Percentiles rank a stretch among this genome's conserved stretches.
These are phyloP conservation scores for Siphamia tubifer DNA, from an alignment of 2,113 vertebrate genomes.

Conservation along the genomic window DNA sequence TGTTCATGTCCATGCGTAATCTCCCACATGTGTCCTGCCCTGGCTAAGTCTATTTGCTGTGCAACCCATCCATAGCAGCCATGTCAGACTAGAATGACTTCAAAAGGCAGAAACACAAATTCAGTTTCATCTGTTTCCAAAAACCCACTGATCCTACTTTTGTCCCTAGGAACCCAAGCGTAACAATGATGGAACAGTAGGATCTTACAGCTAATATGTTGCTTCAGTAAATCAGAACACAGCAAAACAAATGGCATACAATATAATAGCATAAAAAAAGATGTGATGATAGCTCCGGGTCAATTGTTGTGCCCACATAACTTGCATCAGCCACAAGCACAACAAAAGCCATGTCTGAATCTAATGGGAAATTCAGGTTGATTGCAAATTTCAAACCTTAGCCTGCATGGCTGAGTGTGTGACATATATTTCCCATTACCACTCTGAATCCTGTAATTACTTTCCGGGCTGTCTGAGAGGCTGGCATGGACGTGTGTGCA, in stretches of 20 bases:
- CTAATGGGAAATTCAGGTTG: conserved; percentile 61
- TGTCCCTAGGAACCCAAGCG: conserved; percentile 24
- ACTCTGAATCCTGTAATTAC: conserved; percentile 74
- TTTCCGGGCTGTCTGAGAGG: conserved; percentile 58
- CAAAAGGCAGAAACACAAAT: conserved; percentile 53
- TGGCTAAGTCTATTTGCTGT: conserved; percentile 59
- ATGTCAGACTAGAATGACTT: conserved; percentile 61
- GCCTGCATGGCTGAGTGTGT: conserved; percentile 48
- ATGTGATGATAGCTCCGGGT: conserved; percentile 28
- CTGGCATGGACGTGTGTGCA: conserved; percentile 38
- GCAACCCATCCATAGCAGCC: conserved; percentile 45
- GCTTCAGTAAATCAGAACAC: conserved; percentile 43
- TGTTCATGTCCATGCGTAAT: conserved; percentile 11
- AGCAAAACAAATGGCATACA: conserved; percentile 36
- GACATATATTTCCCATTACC: conserved; percentile 72
- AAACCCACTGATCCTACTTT: conserved; percentile 19
- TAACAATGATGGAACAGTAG: neutral
- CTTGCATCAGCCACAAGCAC: conserved; percentile 12
- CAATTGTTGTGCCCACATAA: neutral
- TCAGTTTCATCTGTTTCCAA: conserved; percentile 27
- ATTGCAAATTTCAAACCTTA: conserved; percentile 55
- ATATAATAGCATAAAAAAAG: conserved; percentile 10
- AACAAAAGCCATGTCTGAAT: conserved; percentile 36
- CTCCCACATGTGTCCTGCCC: conserved; percentile 28
- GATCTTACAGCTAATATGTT: conserved; percentile 10